phyloP scores from a whole-genome alignment of 2,888 invertebrate genomes.

The Timema cristinae region DNA sequence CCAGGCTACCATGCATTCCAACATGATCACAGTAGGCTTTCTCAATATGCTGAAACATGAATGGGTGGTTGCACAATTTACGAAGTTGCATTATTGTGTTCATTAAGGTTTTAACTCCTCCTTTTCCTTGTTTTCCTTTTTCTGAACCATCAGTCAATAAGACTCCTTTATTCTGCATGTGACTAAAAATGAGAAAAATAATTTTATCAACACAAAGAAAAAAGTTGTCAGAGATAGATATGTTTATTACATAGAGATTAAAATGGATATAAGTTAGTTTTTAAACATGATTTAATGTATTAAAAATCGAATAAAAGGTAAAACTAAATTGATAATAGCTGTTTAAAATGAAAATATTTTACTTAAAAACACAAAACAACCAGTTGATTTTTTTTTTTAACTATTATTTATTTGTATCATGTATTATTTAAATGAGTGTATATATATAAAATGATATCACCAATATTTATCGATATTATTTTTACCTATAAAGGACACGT shows the following conservation, averaged over 20 bases:
- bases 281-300: no score
- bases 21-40: constrained; percentile 50
- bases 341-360: no score
- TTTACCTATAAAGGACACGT: constrained; percentile 47
- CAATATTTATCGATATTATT: not conserved
- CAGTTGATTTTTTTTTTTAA: no score
- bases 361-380: no score
- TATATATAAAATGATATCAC: constrained; percentile 15
- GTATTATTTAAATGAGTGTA: constrained; percentile 56
- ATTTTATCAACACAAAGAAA: not conserved
- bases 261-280: no score
- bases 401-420: constrained; percentile 35
- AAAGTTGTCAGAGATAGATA: not conserved
- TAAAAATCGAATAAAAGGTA: no score
- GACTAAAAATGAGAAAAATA: constrained; percentile 39
- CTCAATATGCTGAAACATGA: constrained; percentile 61
- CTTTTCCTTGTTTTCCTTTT: constrained; percentile 50
- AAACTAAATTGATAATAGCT: no score
- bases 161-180: constrained; percentile 57
- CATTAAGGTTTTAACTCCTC: constrained; percentile 55
- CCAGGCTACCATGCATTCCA: constrained; percentile 29
- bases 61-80: constrained; percentile 64
- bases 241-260: no score
- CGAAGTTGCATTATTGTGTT: constrained; percentile 63
- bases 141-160: constrained; percentile 55